Evolutionary conservation across 2,888 invertebrate genomes (phyloP).

Genomic region (Autographa gamma): DNA sequence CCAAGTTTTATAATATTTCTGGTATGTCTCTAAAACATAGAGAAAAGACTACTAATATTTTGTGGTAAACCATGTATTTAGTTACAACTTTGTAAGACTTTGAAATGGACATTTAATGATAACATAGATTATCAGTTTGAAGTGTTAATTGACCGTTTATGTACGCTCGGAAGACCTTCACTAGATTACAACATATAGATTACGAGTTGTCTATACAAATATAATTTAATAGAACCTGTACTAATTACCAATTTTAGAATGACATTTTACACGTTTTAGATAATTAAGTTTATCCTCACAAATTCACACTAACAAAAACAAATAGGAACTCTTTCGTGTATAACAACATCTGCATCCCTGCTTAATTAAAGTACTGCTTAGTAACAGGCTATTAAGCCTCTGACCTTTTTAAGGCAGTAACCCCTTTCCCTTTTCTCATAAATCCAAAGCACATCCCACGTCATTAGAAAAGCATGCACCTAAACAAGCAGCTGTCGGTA

Average conservation of each 20-base stretch:
- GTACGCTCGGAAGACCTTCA: slow-evolving; percentile 4
- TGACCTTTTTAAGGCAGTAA: not conserved
- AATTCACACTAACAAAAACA: no score
- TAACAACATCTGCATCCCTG: no score
- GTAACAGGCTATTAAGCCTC: not conserved
- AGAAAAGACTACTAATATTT: not conserved
- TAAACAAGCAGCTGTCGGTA: slow-evolving; percentile 54
- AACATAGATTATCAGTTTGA: not conserved
- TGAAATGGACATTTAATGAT: not conserved
- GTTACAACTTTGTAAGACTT: not conserved
- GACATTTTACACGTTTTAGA: not conserved
- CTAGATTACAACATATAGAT: slow-evolving; percentile 4
- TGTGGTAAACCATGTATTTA: not conserved
- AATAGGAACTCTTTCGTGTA: no score
- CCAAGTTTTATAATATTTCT: no score
- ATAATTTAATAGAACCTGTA: not conserved
- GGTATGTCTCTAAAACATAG: no score
- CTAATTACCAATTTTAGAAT: not conserved
- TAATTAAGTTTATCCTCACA: not conserved
- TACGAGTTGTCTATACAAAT: not conserved
- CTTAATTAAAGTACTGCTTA: not conserved
- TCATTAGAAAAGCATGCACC: slow-evolving; percentile 43
- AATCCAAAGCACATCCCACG: slow-evolving; percentile 9
- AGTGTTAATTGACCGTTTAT: slow-evolving; percentile 4
- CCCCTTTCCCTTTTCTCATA: not conserved